Percentiles rank a stretch among this genome's conserved stretches.
Conservation (phyloP, 2,113 vertebrate species). For the Platichthys stellatus region DNA sequence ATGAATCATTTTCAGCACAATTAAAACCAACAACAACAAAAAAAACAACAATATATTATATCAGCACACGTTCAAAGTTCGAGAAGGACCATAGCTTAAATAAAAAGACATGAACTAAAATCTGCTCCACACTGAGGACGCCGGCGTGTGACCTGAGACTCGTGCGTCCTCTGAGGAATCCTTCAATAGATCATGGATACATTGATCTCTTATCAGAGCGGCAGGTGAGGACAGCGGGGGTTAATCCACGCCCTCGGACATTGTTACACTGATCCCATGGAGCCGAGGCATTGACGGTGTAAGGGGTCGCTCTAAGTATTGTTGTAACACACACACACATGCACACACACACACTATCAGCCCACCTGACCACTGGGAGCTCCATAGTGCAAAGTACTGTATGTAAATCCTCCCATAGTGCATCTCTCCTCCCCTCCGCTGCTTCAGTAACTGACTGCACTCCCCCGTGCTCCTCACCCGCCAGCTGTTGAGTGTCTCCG, state of each 20-base stretch:
- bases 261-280: conserved; percentile 57
- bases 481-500: conserved; percentile 17
- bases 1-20: conserved; percentile 76
- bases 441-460: conserved; percentile 60
- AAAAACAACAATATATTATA: conserved; percentile 75
- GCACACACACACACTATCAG: conserved; percentile 71
- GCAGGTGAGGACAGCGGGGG: conserved; percentile 31
- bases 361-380: conserved; percentile 69
- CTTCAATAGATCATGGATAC: conserved; percentile 54
- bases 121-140: conserved; percentile 57
- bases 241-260: conserved; percentile 41
- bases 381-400: conserved; percentile 85
- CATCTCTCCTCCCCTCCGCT: conserved; percentile 66
- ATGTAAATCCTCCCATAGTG: conserved; percentile 81
- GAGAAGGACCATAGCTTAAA: conserved; percentile 81
- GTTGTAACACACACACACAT: conserved; percentile 54
- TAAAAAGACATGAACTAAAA: conserved; percentile 72
- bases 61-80: conserved; percentile 75
- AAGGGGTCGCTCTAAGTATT: conserved; percentile 36
- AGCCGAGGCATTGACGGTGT: conserved; percentile 58
- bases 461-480: conserved; percentile 24
- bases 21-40: conserved; percentile 62
- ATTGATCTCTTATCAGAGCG: conserved; percentile 49
- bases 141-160: conserved; percentile 75
- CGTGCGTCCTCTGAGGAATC: conserved; percentile 54